phyloP scores from a whole-genome alignment of 2,797 vertebrate species.

The Falco peregrinus region DNA sequence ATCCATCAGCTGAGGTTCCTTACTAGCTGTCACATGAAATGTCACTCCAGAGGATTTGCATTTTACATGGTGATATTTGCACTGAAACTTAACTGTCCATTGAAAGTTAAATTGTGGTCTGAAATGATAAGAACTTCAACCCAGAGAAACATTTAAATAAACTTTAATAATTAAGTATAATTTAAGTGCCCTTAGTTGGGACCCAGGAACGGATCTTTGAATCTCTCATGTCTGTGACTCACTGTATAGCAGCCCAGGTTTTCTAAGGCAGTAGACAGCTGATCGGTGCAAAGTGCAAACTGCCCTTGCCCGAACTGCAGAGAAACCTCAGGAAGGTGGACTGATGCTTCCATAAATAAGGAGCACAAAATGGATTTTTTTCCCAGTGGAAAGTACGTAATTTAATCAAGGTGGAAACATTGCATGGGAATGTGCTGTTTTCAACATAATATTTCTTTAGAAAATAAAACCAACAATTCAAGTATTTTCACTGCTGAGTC shows the following conservation, averaged over 20 bases:
- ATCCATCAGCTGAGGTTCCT: background rate
- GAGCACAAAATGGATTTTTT: background rate
- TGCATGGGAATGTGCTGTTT: background rate
- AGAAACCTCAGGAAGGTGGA: background rate
- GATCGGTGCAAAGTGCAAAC: background rate
- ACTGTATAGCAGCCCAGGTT: background rate
- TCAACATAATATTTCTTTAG: background rate
- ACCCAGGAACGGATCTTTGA: background rate
- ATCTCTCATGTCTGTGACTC: background rate
- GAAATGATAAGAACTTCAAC: background rate
- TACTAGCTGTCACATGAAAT: background rate
- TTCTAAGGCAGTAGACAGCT: background rate
- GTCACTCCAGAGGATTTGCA: background rate
- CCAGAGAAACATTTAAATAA: background rate
- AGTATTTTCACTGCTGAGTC: background rate
- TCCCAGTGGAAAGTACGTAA: background rate
- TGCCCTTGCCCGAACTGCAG: background rate
- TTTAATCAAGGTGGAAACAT: constrained; percentile 38
- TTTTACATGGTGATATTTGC: background rate
- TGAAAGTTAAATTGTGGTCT: background rate
- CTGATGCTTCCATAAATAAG: constrained; percentile 3
- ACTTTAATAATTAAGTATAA: background rate
- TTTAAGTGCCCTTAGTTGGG: background rate
- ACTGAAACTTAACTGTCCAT: background rate
- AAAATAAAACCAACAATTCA: background rate